These are phyloP conservation scores for Scaptomyza tumidula DNA, from an alignment of 2,888 invertebrate genomes.

Conservation along the genomic window DNA sequence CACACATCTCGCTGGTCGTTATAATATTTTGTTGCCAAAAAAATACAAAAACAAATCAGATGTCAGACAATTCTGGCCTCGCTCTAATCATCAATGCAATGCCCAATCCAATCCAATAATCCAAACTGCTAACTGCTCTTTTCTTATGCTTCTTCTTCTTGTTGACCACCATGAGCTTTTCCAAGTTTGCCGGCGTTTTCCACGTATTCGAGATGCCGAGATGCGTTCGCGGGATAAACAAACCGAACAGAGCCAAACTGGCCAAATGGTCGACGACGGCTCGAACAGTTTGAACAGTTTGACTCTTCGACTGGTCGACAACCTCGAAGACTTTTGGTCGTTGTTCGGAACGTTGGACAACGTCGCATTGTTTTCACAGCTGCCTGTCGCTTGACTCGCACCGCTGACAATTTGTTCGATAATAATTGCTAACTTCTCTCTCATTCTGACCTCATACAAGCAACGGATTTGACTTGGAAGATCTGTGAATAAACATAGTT, in stretches of 20 bases:
- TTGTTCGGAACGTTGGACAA: slow-evolving; percentile 23
- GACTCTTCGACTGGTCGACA: slow-evolving; percentile 35
- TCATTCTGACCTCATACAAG: slow-evolving; percentile 76
- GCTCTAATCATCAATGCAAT: slow-evolving; percentile 80
- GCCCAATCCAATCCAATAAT: not conserved
- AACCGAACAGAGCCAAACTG: slow-evolving; percentile 28
- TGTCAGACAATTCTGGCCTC: slow-evolving; percentile 72
- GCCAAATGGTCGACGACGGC: slow-evolving; percentile 13
- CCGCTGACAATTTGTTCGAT: slow-evolving; percentile 84
- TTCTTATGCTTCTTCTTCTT: not conserved
- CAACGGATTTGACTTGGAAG: slow-evolving; percentile 14
- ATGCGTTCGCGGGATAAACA: slow-evolving; percentile 64
- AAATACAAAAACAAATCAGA: slow-evolving; percentile 81
- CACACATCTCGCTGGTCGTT: slow-evolving; percentile 81
- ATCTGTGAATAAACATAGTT: not conserved
- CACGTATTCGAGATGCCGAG: slow-evolving; percentile 67
- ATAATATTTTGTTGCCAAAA: slow-evolving; percentile 82
- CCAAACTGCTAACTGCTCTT: slow-evolving; percentile 11
- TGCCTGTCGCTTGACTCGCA: slow-evolving; percentile 58
- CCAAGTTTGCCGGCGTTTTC: slow-evolving; percentile 57
- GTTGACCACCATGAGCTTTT: slow-evolving; percentile 61
- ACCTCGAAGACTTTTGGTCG: slow-evolving; percentile 19
- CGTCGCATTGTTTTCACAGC: slow-evolving; percentile 79
- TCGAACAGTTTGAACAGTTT: slow-evolving; percentile 4
- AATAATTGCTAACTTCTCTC: slow-evolving; percentile 83